Evolutionary conservation across 1,140 invertebrate species (phyloP), one percentile per base, ranked within the genome.

Genomic region (Pantala flavescens): DNA sequence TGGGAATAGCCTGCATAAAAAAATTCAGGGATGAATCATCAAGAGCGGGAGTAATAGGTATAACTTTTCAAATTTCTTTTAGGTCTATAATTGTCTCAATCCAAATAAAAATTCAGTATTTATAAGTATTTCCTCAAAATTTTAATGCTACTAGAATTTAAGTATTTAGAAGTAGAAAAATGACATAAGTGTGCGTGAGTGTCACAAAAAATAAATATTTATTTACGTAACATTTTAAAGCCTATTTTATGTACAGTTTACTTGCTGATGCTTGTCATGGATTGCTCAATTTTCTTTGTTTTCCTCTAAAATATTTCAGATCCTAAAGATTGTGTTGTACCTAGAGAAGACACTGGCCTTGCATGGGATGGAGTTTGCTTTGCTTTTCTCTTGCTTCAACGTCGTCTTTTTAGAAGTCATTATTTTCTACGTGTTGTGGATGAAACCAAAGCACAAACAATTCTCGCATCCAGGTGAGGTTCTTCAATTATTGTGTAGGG

Each of bases 301-400:
- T 36, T 36, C 28, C 9, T 70, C n/a, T 71, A 12, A 63, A 3
- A 7, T 72, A 42, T 74, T 78, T 0, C 76, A 79, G 80, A 76
- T 78, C 55, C 49, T 0, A 71, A 73, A 12, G 77, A 79, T 71
- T 96, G 94, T 80, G 84, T 85, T 16, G 90, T 94, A 0, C 90
- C 91, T 1, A 86, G 87, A 74, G 90, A 93, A 78, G 92, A 93
- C 78, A 89, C 93, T 43, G 93, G 93, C 0, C 84, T 98, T 75
- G 88, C 96, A 5, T 97, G 96, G 95, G 97, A 99, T 81, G 94
- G 93, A 0, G 86, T 98, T 14, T 98, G 96, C 82, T 98, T 99
- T 81, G 90, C 88, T 0, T 97, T 98, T 81, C 86, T 99, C 0
- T 85, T 99, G 71, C 85, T 98, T 74, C 96, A 98, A 82, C 86